Evolutionary conservation across 2,797 vertebrate species (phyloP).

Genomic region (Gobio occitaniae): DNA sequence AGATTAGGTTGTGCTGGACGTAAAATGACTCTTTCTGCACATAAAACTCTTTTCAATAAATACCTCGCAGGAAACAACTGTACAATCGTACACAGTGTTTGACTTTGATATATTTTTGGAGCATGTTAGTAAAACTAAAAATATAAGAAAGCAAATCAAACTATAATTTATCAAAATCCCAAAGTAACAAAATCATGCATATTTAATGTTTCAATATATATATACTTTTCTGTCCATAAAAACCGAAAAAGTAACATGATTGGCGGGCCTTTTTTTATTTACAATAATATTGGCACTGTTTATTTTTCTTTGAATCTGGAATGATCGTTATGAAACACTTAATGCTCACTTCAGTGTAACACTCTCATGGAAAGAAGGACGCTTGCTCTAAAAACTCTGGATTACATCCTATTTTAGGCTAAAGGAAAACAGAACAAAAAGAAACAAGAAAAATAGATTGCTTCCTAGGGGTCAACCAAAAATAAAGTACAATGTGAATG

Average conservation of each 20-base stretch:
- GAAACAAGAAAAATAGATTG: conserved; percentile 55
- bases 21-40: conserved; percentile 60
- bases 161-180: conserved; percentile 76
- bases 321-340: conserved; percentile 75
- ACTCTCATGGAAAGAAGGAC: conserved; percentile 69
- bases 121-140: conserved; percentile 80
- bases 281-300: conserved; percentile 67
- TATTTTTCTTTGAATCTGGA: conserved; percentile 71
- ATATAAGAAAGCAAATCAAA: conserved; percentile 73
- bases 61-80: conserved; percentile 81
- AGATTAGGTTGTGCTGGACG: conserved; percentile 60
- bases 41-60: conserved; percentile 81
- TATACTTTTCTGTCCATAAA: conserved; percentile 69
- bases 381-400: conserved; percentile 69
- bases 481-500: conserved; percentile 63
- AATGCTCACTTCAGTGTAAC: conserved; percentile 67
- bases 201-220: conserved; percentile 68
- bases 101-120: conserved; percentile 81
- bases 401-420: conserved; percentile 65
- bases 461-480: conserved; percentile 58
- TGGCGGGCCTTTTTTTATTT: conserved; percentile 62
- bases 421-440: conserved; percentile 63
- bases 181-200: conserved; percentile 86
- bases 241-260: conserved; percentile 65
- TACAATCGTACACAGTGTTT: conserved; percentile 84